Percentiles rank a stretch among this genome's conserved stretches.
phyloP scores from a whole-genome alignment of 92 coral and sea anemone genomes.

The Galaxea fascicularis region DNA sequence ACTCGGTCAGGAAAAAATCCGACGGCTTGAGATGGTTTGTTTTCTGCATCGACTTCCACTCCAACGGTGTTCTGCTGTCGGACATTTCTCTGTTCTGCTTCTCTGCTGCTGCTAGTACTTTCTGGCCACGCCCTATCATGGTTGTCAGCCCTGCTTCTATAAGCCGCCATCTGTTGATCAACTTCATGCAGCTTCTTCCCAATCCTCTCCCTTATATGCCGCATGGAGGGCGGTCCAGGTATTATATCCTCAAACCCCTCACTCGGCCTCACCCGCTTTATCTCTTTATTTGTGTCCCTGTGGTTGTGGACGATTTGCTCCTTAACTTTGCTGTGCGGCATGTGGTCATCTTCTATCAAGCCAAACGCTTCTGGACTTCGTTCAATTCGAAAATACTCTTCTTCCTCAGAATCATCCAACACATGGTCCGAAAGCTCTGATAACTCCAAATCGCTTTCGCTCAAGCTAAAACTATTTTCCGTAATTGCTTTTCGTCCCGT shows the following conservation, averaged over 20 bases:
- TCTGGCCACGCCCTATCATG: background rate
- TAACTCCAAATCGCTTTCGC: slow-evolving; percentile 90
- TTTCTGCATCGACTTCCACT: slow-evolving; percentile 59
- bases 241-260: background rate
- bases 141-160: slow-evolving; percentile 2
- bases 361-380: slow-evolving; percentile 43
- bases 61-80: slow-evolving; percentile 65
- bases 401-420: slow-evolving; percentile 70
- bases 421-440: slow-evolving; percentile 80
- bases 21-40: slow-evolving; percentile 3
- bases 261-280: slow-evolving; percentile 1
- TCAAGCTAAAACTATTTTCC: slow-evolving; percentile 43
- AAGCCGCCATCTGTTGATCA: slow-evolving; percentile 21
- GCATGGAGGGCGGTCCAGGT: slow-evolving; percentile 48
- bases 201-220: slow-evolving; percentile 20
- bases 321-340: background rate
- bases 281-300: slow-evolving; percentile 26
- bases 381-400: slow-evolving; percentile 71
- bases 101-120: background rate
- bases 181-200: slow-evolving; percentile 36
- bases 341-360: background rate
- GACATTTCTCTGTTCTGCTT: slow-evolving; percentile 2
- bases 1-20: background rate
- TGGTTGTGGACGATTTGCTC: background rate
- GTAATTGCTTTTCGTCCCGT: background rate